Evolutionary conservation across 2,113 vertebrate species (phyloP), one percentile per base, ranked within the genome.

Genomic region (Cheirogaleus medius): DNA sequence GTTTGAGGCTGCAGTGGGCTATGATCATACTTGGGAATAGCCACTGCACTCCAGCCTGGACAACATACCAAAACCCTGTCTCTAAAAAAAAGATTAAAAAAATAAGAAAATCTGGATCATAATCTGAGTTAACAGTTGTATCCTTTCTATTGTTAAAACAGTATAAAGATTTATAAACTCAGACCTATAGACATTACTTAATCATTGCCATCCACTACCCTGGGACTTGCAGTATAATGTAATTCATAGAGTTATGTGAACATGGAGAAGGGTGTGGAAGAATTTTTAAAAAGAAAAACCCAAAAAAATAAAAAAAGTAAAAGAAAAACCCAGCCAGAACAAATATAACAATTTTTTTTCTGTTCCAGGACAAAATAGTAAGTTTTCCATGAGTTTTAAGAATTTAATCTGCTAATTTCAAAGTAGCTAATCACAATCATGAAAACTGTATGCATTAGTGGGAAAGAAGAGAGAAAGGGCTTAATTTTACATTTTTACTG

Each of bases 331-430:
- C 20, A 88, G 27, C 25, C 39, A 66, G 63, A 91, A 88, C 5
- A 88, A 71, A 77, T 56, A 54, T 63, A 91, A 66, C 18, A 14
- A 9, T 77, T 84, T 69, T 56, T 44, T 52, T 85, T 56, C 49
- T 92, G 76, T 87, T 81, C 34, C 8, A 94, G 39, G 29, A 14
- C 20, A 77, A 88, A 92, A 84, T 66, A 76, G 42, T 32, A 90
- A n/a, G 4, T 58, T 96, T 96, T 80, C 15, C 12, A 32, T 92
- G 21, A 88, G 29, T 83, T 97, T 88, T 87, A 91, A 96, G 68
- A 96, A 60, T 86, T 21, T 74, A 49, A 37, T 71, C 71, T 90
- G 27, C 39, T 77, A 54, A 47, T 91, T 96, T 94, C 73, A 83
- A 91, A 88, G 89, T 68, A 85, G 23, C 68, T 82, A 82, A 66